Percentiles rank a stretch among this genome's conserved stretches.
Evolutionary conservation across 1,140 invertebrate species (phyloP).

Genomic region (Drosophila bipectinata): DNA sequence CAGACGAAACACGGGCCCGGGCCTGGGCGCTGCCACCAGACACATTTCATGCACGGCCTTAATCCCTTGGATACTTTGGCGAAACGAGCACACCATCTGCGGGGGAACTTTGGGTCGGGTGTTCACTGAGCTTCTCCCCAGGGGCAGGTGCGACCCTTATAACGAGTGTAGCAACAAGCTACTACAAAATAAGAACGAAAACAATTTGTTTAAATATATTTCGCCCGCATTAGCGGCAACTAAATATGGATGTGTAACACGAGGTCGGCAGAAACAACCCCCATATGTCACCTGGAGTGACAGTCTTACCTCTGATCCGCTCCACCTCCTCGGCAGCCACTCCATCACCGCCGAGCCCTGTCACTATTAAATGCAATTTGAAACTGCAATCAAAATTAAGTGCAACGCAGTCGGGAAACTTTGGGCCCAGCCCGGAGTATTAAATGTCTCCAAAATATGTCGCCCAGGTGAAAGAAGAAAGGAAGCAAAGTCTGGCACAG

Average conservation of each 20-base stretch:
- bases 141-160: constrained; percentile 75
- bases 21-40: constrained; percentile 23
- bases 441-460: constrained; percentile 54
- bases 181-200: constrained; percentile 39
- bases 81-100: constrained; percentile 46
- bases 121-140: constrained; percentile 16
- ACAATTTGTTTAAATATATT: constrained; percentile 79
- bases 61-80: constrained; percentile 65
- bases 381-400: constrained; percentile 66
- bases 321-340: neutral
- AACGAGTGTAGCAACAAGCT: constrained; percentile 41
- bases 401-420: constrained; percentile 29
- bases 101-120: neutral
- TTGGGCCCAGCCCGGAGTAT: constrained; percentile 20
- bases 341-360: constrained; percentile 9
- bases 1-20: constrained; percentile 43
- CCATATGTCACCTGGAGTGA: constrained; percentile 58
- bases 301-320: constrained; percentile 24
- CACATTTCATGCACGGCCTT: constrained; percentile 45
- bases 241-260: constrained; percentile 49
- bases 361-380: constrained; percentile 69
- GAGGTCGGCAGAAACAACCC: constrained; percentile 39
- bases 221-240: constrained; percentile 60
- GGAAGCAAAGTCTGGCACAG: neutral
- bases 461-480: constrained; percentile 23